Evolutionary conservation across 1,140 invertebrate species (phyloP), one percentile per base, ranked within the genome.

Genomic region (Bilobella aurantiaca): DNA sequence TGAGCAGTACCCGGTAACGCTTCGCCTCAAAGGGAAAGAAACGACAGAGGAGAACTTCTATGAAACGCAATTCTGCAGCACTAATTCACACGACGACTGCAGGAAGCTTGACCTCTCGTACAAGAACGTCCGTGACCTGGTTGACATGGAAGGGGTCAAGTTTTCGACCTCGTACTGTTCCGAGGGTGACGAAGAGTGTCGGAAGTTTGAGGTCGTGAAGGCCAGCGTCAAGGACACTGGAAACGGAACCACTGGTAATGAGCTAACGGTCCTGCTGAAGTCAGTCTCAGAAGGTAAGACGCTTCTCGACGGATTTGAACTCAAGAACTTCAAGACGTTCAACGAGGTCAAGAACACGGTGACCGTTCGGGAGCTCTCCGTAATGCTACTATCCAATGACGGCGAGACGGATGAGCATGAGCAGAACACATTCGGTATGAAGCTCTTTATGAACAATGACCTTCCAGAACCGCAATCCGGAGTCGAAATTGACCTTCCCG

Each of bases 401-500:
- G 57, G 29, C 16, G 25, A 29, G 3, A 28, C 57, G 12, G 57
- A 58, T 1, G 8, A 66, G 46, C 65, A 71, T 29, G 63, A 66
- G 37, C 25, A 28, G 2, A n/a, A 65, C 14, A 64, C 58, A 18
- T 27, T 71, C 25, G 70, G 70, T n/a, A 67, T 68, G 56, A 61
- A 58, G 32, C 1, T 71, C 0, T 69, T 66, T 28, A 60, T 28
- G 5, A 14, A 28, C 3, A 31, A 25, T 31, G 8, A 12, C 21
- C 8, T 23, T 30, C 57, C n/a, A n/a, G n/a, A 58, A 29, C 57
- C 57, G 8, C 27, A 29, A 58, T 12, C 59, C 28, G 67, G 67
- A 42, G 53, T 56, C 23, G 70, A 71, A 58, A 32, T 71, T 14
- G 29, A 63, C 3, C 62, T 71, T 29, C 70, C 70, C 27, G 46